Conservation (phyloP, 2,113 vertebrate species). For the Megaptera novaeangliae region DNA sequence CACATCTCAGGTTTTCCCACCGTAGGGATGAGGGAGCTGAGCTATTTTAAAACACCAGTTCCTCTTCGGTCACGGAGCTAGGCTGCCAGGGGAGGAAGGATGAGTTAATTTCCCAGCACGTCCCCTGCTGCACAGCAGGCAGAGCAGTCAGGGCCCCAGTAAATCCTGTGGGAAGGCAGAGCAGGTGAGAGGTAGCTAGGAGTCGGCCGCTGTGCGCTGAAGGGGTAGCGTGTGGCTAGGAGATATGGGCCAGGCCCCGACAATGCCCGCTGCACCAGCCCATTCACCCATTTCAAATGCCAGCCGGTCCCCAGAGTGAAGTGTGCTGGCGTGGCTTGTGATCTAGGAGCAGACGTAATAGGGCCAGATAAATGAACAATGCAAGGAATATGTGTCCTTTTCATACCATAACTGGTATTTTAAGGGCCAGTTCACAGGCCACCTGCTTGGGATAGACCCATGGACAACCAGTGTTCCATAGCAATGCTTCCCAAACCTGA, state of each 20-base stretch:
- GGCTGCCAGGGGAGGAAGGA: background rate
- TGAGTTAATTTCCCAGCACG: background rate
- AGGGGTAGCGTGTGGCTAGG: too few relatives aligned
- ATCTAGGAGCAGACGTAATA: background rate
- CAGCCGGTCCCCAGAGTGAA: background rate
- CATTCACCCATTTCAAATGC: fast-evolving
- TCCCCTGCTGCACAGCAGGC: background rate
- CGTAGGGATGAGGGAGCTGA: fast-evolving
- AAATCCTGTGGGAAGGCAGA: background rate
- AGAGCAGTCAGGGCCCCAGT: background rate
- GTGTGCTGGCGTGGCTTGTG: background rate
- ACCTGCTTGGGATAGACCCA: background rate
- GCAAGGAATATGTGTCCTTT: background rate
- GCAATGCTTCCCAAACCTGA: background rate
- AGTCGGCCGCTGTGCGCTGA: background rate
- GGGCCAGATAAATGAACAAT: background rate
- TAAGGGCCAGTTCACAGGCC: background rate
- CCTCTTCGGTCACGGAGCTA: background rate
- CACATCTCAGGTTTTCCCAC: background rate
- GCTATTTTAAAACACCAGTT: background rate
- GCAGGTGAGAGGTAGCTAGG: too few relatives aligned
- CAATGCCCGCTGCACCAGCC: background rate
- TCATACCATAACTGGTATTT: background rate
- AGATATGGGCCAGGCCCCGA: fast-evolving
- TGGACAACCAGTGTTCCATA: background rate